A percentile compares a stretch with the other conserved stretches of the same genome.
Conservation (phyloP, 2,113 vertebrate species). For the Tetraodon nigroviridis region DNA sequence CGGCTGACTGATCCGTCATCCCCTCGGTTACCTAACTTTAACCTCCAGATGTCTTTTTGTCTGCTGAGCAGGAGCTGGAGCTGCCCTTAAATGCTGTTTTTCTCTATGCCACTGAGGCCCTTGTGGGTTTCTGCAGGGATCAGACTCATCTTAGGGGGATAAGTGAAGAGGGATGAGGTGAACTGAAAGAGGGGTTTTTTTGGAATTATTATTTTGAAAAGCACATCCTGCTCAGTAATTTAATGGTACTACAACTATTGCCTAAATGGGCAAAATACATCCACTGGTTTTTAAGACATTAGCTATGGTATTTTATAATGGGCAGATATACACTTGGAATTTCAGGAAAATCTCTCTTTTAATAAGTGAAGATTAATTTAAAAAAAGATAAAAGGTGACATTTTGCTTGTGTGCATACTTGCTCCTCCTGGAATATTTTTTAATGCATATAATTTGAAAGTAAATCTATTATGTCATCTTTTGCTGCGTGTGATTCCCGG, state of each 20-base stretch:
- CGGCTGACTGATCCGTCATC: conserved; percentile 34
- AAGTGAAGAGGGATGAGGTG: neutral
- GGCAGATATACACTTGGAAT: too few relatives aligned
- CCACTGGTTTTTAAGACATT: too few relatives aligned
- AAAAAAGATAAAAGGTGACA: too few relatives aligned
- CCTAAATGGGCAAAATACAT: neutral
- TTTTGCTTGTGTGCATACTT: too few relatives aligned
- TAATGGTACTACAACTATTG: neutral
- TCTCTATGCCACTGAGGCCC: conserved; percentile 36
- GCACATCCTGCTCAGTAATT: neutral
- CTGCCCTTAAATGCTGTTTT: conserved; percentile 43
- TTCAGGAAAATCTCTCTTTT: too few relatives aligned
- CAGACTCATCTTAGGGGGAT: conserved; percentile 39
- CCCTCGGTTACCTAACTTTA: conserved; percentile 40
- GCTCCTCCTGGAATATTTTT: too few relatives aligned
- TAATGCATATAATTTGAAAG: too few relatives aligned
- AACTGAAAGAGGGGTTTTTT: neutral
- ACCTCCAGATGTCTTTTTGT: conserved; percentile 54
- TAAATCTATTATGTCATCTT: too few relatives aligned
- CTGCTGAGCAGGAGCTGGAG: conserved; percentile 36
- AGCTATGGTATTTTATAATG: too few relatives aligned
- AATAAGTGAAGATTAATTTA: too few relatives aligned
- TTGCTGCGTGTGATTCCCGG: too few relatives aligned
- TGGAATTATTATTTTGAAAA: neutral
- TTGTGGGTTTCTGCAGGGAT: conserved; percentile 49